phyloP scores from a whole-genome alignment of 2,797 vertebrate genomes.

The Notoglanidium macrostoma region DNA sequence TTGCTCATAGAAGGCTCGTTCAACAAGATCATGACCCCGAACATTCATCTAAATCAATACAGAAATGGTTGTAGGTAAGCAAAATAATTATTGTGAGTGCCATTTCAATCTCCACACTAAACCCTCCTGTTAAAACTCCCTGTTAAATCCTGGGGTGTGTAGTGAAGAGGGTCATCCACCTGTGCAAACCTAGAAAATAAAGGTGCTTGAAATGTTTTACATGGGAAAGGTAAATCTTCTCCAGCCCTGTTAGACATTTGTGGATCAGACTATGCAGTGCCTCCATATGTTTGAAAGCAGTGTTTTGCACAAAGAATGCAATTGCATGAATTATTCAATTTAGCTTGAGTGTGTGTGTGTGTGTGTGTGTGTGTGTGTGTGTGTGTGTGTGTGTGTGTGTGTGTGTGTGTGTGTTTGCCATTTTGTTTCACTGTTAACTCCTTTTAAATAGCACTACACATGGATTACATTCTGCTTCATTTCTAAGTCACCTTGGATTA shows the following conservation, averaged over 20 bases:
- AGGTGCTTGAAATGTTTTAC: neutral
- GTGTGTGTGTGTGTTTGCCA: neutral
- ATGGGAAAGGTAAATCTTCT: neutral
- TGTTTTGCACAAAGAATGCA: neutral
- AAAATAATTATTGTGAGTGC: neutral
- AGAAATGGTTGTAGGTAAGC: neutral
- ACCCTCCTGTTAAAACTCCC: no score
- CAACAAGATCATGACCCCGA: neutral
- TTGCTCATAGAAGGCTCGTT: neutral
- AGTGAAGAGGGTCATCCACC: neutral
- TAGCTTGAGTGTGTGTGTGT: neutral
- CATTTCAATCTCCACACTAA: neutral
- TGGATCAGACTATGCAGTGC: neutral
- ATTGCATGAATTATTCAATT: neutral
- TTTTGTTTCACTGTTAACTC: neutral
- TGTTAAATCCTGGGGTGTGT: neutral
- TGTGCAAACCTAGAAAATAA: neutral
- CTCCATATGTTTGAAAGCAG: neutral
- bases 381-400: constrained; percentile 3
- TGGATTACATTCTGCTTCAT: neutral
- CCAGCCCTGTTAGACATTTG: no score
- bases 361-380: no score
- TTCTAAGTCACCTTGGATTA: neutral
- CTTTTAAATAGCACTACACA: neutral
- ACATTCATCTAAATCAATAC: neutral